Conservation (phyloP, 2,888 invertebrate genomes). For the Pristionchus mayeri region DNA sequence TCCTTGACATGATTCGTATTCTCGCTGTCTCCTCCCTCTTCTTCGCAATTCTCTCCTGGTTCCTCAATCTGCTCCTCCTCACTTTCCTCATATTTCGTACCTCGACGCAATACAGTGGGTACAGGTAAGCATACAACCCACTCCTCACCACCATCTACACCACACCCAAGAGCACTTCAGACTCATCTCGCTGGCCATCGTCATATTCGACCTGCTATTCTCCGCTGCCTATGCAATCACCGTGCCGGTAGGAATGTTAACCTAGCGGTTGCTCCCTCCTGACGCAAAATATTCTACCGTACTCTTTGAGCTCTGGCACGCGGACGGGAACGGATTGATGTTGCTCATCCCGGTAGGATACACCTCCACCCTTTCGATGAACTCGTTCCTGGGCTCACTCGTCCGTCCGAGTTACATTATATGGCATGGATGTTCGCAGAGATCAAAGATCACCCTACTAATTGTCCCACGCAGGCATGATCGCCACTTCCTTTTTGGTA, state of each 20-base stretch:
- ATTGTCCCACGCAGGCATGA: slow-evolving; percentile 45
- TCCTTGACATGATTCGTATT: slow-evolving; percentile 12
- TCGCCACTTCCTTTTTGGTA: slow-evolving; percentile 35
- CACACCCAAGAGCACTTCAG: not conserved
- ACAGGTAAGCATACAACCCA: not conserved
- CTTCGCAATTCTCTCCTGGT: slow-evolving; percentile 18
- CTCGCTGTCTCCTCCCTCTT: slow-evolving; percentile 37
- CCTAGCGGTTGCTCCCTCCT: not conserved
- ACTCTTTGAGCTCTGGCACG: slow-evolving; percentile 8
- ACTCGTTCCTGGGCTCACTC: not conserved
- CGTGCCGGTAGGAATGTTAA: not conserved
- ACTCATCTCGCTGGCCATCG: not conserved
- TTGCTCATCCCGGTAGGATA: slow-evolving; percentile 29
- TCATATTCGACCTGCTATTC: slow-evolving; percentile 41
- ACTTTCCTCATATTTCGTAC: not conserved
- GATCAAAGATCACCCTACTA: not conserved
- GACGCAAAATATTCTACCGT: slow-evolving; percentile 10
- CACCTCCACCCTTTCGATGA: slow-evolving; percentile 1
- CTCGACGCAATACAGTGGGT: not conserved
- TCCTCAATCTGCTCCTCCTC: slow-evolving; percentile 15
- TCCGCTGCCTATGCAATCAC: slow-evolving; percentile 29
- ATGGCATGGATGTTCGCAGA: slow-evolving; percentile 18
- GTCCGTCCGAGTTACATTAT: not conserved
- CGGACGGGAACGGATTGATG: not conserved
- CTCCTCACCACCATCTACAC: not conserved